Evolutionary conservation across 2,113 vertebrate genomes (phyloP), one percentile per base, ranked within the genome.

Genomic region (Clupea harengus): DNA sequence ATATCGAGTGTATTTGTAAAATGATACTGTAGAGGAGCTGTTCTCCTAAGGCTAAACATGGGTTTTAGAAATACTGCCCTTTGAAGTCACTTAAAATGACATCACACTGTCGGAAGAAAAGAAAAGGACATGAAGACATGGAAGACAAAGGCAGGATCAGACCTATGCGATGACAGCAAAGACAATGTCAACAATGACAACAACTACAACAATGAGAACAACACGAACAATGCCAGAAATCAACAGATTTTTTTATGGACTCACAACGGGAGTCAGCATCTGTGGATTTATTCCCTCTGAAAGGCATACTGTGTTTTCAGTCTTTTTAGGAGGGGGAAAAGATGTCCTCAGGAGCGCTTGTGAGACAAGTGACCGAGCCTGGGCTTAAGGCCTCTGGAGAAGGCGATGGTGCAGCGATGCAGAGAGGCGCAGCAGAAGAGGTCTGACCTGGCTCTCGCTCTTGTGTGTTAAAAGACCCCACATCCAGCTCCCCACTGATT

Each of bases 1-100:
- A 84, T 93, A 93, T 95, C 93, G 91, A 92, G 92, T 94, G 94
- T 91, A 92, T 91, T 89, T 89, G 88, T 92, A 93, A 95, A 95
- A 92, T 84, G 92, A 95, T 93, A 93, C 94, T 92, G 93, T 92
- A 94, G 93, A 93, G 92, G 90, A 88, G 90, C 90, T 89, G 91
- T 92, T 88, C 87, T 91, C 93, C 93, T 85, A 81, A 89, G 94
- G 93, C 92, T 89, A 90, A 92, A 94, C 93, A 93, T 93, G 93
- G 94, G 94, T 92, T 15, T 91, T 88, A 88, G 90, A 89, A 90
- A 90, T 87, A 87, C 87, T 64, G 82, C 90, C 88, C 91, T 93
- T 94, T 94, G 91, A 94, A 85, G 87, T 87, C 84, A 88, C 92
- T 92, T 92, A 87, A 93, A 91, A 88, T 83, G 81, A 80, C 81